Base-by-base conservation (phyloP, 2,113 vertebrate species). In the Coptodon bakossiorum region DNA sequence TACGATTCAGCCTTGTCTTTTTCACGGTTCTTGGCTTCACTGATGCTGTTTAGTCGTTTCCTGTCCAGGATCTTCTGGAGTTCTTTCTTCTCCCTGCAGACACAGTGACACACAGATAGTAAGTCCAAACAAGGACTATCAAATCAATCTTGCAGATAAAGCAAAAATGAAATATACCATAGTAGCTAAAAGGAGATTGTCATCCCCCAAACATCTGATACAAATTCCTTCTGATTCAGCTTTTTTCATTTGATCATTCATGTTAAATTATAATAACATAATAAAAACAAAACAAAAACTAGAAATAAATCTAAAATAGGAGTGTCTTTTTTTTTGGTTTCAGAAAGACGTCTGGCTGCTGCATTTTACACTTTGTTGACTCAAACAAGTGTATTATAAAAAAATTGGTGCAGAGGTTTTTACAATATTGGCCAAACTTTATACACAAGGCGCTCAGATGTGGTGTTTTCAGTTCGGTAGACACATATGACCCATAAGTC, bases 51-150 rank as follows among this genome's bases (percentile, higher is more conserved):
- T 63, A 96, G 96, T 76, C 98, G 95, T 48, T 98, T 98, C 85
- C 97, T 96, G 91, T 98, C 97, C 93, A 98, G 87, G 45, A 97
- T 97, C 94, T 97, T 98, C 94, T 98, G 97, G 6, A 98, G 95
- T 36, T 98, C 98, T 71, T 97, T 98, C 95, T 98, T 98, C 94
- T 98, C 98, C 90, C 97, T 98, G 85, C 48, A 80, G 36, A 71
- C 13, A 82, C 17, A 56, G 29, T 59, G 2, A 56, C 16, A 88
- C 3, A 38, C 5, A n/a, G 16, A 34, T 16, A 16, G 24, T 63
- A 84, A 7, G 40, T 14, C 57, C 82, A 7, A 0, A 27, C 3
- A 2, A 45, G 19, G 6, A 53, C n/a, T 24, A 29, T 34, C 40
- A 73, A 73, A 43, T 27, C 4, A 38, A 71, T 16, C 38, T 71